Base-by-base conservation (phyloP, 1,140 invertebrate genomes). In the Drosophila chauvacae region DNA sequence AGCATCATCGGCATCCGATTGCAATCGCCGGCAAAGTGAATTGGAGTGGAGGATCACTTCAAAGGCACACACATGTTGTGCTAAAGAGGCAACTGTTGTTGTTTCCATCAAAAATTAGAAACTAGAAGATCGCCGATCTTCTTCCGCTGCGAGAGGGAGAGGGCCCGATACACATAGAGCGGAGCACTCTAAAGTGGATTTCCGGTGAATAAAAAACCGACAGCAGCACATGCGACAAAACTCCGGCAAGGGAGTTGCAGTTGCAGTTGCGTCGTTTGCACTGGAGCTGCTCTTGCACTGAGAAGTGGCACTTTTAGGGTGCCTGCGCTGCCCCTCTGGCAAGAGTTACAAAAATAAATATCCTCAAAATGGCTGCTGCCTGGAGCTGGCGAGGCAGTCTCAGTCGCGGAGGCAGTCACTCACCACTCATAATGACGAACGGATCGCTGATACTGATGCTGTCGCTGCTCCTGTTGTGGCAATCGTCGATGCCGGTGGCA, bases 121-220 rank as follows among this genome's bases (percentile, higher is more conserved):
- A 70, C 64, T 77, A 72, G 65, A 81, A 69, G 66, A 84, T 74
- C 75, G 55, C 48, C 66, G 68, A 73, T 62, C 85, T 59, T 51
- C 66, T 71, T 64, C 63, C 59, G 57, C 56, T 42, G 58, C 60
- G 48, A 48, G 53, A 60, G 60, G 47, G 56, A 66, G 64, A 59
- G 65, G 58, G 55, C 42, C 28, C 45, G 45, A 26, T 9, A 48
- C 20, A 26, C 26, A 53, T 39, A 47, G 55, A 60, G 47, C 64
- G 66, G 28, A 59, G 64, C 53, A 60, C 62, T 62, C 68, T 84
- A 85, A 91, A 91, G 90, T 91, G 90, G 82, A 91, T 91, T 91
- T 91, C 90, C 90, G 90, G 90, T 91, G 85, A 91, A 91, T 86
- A 82, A 76, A 88, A 66, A 77, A 84, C 64, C 63, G 70, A 68